These are phyloP conservation scores for Calliopum simillimum DNA, from an alignment of 2,888 invertebrate species.

Conservation along the genomic window DNA sequence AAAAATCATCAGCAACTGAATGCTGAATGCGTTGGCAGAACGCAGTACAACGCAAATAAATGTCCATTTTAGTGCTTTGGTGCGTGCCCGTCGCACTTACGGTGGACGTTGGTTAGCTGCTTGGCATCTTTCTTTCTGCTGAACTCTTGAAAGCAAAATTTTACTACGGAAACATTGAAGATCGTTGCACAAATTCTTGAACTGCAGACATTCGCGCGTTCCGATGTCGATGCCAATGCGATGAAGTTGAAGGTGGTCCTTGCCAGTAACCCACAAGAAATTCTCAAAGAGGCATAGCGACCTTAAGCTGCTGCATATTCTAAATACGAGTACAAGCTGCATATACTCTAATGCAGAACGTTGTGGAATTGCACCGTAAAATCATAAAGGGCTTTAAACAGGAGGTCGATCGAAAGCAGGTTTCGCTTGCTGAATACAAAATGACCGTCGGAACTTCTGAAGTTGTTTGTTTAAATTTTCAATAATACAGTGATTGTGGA, in stretches of 20 bases:
- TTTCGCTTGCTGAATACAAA: too few relatives aligned
- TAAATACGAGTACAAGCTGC: too few relatives aligned
- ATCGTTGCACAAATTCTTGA: neutral
- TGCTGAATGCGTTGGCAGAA: conserved; percentile 40
- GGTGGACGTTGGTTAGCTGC: neutral
- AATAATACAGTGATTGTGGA: too few relatives aligned
- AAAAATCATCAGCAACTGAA: conserved; percentile 6
- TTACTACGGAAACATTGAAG: conserved; percentile 15
- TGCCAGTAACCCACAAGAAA: conserved; percentile 23
- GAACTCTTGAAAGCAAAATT: conserved; percentile 10
- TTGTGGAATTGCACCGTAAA: neutral
- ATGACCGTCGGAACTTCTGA: too few relatives aligned
- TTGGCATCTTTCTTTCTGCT: conserved; percentile 13
- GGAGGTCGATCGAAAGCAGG: too few relatives aligned
- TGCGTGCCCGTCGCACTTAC: conserved; percentile 44
- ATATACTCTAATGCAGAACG: conserved; percentile 8
- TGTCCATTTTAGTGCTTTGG: conserved; percentile 52
- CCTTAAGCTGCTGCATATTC: neutral
- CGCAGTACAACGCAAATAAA: conserved; percentile 10
- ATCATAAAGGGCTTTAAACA: conserved; percentile 32
- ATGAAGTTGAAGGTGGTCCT: conserved; percentile 19
- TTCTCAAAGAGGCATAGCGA: neutral
- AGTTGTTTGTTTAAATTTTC: too few relatives aligned
- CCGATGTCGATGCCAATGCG: conserved; percentile 5
- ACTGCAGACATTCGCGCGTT: too few relatives aligned